A percentile compares a stretch with the other conserved stretches of the same genome.
Conservation (phyloP, 35 echinoderm and acorn worm species). For the Apostichopus californicus region DNA sequence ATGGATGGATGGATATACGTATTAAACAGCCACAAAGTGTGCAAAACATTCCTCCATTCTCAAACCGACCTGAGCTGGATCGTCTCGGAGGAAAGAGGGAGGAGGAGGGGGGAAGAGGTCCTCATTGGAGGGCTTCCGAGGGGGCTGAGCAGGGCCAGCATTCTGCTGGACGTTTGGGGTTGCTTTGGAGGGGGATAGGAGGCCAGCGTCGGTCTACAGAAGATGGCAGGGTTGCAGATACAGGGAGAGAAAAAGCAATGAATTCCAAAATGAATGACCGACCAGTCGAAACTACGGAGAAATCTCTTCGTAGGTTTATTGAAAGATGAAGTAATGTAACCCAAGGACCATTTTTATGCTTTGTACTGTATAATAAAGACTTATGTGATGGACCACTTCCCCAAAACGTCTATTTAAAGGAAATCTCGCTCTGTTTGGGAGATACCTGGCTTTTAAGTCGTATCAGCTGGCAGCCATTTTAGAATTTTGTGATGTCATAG, state of each 20-base stretch:
- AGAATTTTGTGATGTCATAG: no score
- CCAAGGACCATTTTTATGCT: no score
- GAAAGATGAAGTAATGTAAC: no score
- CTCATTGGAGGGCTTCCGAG: not conserved
- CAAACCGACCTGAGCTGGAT: slow-evolving; percentile 42
- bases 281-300: no score
- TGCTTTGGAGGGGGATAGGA: slow-evolving; percentile 20
- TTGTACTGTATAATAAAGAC: no score
- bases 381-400: no score
- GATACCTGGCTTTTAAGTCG: no score
- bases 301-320: no score
- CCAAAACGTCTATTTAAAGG: no score
- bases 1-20: not conserved
- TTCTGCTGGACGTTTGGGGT: slow-evolving; percentile 18
- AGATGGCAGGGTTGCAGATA: not conserved
- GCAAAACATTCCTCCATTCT: not conserved
- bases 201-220: slow-evolving; percentile 25
- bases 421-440: no score
- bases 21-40: not conserved
- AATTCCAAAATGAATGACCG: no score
- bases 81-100: slow-evolving; percentile 31
- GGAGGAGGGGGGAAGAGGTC: slow-evolving; percentile 50
- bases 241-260: not conserved
- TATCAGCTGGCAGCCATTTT: no score
- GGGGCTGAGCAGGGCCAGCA: not conserved